These are phyloP conservation scores for Papilio xuthus DNA, from an alignment of 1,140 invertebrate genomes.

Conservation along the genomic window DNA sequence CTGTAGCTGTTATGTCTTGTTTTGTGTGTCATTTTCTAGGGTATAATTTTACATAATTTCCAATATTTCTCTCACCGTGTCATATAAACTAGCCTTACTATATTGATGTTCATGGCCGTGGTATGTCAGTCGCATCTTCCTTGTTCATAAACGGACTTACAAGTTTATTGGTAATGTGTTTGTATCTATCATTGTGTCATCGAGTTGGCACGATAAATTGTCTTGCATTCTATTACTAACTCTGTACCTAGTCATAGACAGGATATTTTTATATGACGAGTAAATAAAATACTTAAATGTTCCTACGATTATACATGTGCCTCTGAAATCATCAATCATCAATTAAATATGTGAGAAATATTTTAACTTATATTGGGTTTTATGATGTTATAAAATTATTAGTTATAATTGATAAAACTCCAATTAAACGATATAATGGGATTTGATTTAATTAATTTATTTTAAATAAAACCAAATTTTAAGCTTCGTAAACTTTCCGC, in stretches of 20 bases:
- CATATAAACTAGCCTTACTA: not conserved
- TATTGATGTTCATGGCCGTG: not conserved
- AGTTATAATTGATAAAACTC: not conserved
- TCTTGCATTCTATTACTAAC: not conserved
- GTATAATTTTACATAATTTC: not conserved
- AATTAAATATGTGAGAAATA: not conserved
- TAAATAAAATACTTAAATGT: not conserved
- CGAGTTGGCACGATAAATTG: conserved; percentile 8
- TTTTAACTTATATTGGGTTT: not conserved
- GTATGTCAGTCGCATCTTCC: conserved; percentile 8
- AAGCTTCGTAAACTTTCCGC: not conserved
- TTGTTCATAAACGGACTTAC: not conserved
- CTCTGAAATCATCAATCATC: not conserved
- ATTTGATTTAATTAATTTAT: not conserved
- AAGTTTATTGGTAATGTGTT: conserved; percentile 11
- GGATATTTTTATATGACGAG: not conserved
- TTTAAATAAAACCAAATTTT: not conserved
- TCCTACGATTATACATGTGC: not conserved
- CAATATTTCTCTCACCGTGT: not conserved
- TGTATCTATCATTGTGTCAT: conserved; percentile 17
- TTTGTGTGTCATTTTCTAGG: no score
- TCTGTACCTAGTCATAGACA: not conserved
- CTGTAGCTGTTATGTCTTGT: not conserved
- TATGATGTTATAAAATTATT: conserved; percentile 1
- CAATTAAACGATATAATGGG: not conserved